Conservation (phyloP, 2,113 vertebrate species). For the Tachysurus fulvidraco region DNA sequence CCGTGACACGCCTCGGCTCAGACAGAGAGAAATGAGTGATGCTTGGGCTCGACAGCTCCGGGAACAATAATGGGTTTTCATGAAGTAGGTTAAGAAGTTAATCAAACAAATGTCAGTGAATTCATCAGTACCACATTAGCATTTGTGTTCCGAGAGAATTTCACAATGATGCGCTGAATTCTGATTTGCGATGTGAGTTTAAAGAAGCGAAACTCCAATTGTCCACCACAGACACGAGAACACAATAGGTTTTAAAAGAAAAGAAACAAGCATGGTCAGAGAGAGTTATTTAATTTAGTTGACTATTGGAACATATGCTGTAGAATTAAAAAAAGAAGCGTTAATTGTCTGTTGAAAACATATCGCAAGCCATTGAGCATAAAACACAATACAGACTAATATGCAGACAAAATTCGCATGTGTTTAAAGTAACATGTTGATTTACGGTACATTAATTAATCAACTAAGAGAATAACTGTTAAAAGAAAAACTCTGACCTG, state of each 20-base stretch:
- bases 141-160: slow-evolving; percentile 48
- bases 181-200: slow-evolving; percentile 1
- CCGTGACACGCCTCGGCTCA: slow-evolving; percentile 28
- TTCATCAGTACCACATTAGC: slow-evolving; percentile 58
- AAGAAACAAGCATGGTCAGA: background rate
- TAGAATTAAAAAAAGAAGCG: background rate
- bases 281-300: background rate
- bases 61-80: slow-evolving; percentile 39
- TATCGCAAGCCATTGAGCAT: background rate
- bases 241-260: slow-evolving; percentile 14
- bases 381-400: background rate
- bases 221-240: background rate
- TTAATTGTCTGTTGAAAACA: slow-evolving; percentile 6
- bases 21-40: slow-evolving; percentile 28
- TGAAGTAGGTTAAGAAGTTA: slow-evolving; percentile 50
- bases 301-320: background rate
- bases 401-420: background rate
- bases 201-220: background rate
- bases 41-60: slow-evolving; percentile 24
- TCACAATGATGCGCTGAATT: slow-evolving; percentile 34
- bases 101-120: slow-evolving; percentile 59
- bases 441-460: background rate
- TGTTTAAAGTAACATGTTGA: background rate
- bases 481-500: background rate
- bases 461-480: background rate